phyloP scores from a whole-genome alignment of 2,888 invertebrate species.

The Panopea generosa region DNA sequence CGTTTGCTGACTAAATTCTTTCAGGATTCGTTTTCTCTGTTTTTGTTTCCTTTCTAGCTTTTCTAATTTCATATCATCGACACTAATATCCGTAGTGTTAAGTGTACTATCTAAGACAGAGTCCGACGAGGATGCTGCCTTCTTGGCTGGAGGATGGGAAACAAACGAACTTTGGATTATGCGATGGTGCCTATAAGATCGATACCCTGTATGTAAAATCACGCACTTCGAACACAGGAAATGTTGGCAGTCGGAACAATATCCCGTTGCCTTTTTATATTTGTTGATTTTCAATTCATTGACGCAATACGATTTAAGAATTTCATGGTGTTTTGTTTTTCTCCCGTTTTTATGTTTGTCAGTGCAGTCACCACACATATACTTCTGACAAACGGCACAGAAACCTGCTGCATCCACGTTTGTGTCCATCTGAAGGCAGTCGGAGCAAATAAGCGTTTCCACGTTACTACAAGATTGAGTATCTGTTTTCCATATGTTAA shows the following conservation, averaged over 20 bases:
- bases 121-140: background rate
- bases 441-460: constrained; percentile 37
- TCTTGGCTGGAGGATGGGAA: constrained; percentile 16
- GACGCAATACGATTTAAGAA: constrained; percentile 37
- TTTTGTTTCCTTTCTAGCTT: background rate
- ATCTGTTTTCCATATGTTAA: no score
- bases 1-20: constrained; percentile 13
- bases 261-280: constrained; percentile 42
- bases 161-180: constrained; percentile 50
- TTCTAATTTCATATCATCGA: background rate
- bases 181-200: constrained; percentile 35
- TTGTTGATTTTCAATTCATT: constrained; percentile 38
- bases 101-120: no score
- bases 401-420: constrained; percentile 42
- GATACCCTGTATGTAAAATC: constrained; percentile 29
- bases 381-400: constrained; percentile 40
- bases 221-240: constrained; percentile 50
- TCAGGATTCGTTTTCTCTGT: constrained; percentile 7
- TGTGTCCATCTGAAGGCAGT: constrained; percentile 34
- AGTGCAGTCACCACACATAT: constrained; percentile 41
- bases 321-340: constrained; percentile 31
- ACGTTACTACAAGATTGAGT: background rate
- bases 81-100: background rate
- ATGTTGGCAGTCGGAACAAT: constrained; percentile 38
- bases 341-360: constrained; percentile 16